Evolutionary conservation across 2,888 invertebrate genomes (phyloP), one percentile per base, ranked within the genome.

Genomic region (Epinotia nisella): DNA sequence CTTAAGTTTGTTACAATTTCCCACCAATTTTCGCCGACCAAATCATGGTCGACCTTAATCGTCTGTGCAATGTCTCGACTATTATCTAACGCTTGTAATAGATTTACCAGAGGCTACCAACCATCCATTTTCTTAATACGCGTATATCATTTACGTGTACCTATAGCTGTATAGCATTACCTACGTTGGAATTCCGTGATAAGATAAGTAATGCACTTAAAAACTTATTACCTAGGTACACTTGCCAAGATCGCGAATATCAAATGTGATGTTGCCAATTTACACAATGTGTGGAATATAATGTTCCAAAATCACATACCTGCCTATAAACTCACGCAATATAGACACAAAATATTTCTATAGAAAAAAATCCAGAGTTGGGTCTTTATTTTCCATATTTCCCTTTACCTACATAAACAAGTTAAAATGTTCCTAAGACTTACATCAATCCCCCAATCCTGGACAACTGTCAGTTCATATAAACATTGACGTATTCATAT

Each of bases 41-140:
- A 77, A 55, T 70, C 53, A 76, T 77, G 70, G 75, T 74, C 78
- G 85, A 82, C 85, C 85, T 82, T 87, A 87, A 85, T 86, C 78
- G 80, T 79, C 80, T 76, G 77, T 75, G 76, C 77, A 80, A 78
- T 76, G 75, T 75, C 77, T 61, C 79, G 80, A 76, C 78, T 80
- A 75, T 87, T 85, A 85, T 81, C 76, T 84, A 85, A 87, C 75
- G 70, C 49, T 79, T 76, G 77, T 76, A 78, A 74, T 73, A 51
- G 78, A 80, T 72, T 76, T 77, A 70, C 39, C 82, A 83, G 85
- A 19, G 56, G 71, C 75, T n/a, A 11, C 9, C 68, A 85, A 86
- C 83, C 73, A 80, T 82, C 35, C 15, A 55, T 71, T 70, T 62
- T 71, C 65, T 67, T 64, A 67, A 53, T 21, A 49, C 45, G 45